Evolutionary conservation across 1,140 invertebrate genomes (phyloP).

Genomic region (Rhagoletis pomonella): DNA sequence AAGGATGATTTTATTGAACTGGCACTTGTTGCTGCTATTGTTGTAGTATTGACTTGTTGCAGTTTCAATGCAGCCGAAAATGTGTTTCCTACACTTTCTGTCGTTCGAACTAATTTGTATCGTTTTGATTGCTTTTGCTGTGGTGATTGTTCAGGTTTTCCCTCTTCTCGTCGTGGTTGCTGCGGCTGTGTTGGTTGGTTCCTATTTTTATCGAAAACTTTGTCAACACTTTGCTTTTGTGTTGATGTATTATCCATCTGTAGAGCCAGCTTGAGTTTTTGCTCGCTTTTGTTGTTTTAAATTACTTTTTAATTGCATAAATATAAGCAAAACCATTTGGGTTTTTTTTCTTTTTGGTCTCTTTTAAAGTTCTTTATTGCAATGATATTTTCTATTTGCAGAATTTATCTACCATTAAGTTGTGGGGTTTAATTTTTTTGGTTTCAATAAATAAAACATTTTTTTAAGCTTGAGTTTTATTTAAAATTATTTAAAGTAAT

Average conservation of each 20-base stretch:
- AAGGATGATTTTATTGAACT: not conserved
- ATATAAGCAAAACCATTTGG: not conserved
- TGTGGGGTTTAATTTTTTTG: not conserved
- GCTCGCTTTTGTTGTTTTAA: not conserved
- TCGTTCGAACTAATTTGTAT: conserved; percentile 52
- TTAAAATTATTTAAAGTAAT: conserved; percentile 9
- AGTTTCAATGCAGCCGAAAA: conserved; percentile 22
- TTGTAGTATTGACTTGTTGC: conserved; percentile 18
- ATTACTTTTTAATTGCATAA: not conserved
- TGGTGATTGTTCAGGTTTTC: conserved; percentile 58
- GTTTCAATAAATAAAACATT: not conserved
- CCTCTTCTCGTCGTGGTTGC: not conserved
- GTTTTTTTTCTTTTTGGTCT: not conserved
- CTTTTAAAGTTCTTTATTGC: not conserved
- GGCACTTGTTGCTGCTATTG: conserved; percentile 33
- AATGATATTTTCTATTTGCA: not conserved
- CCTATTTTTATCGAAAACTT: not conserved
- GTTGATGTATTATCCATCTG: conserved; percentile 1
- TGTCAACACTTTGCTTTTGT: not conserved
- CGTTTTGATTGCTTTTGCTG: conserved; percentile 52
- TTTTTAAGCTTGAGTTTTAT: conserved; percentile 60
- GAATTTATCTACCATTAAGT: no score
- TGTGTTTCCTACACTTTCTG: conserved; percentile 46
- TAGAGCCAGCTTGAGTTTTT: not conserved
- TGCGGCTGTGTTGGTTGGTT: not conserved